Base-by-base conservation (phyloP, 2,888 invertebrate species). In the Stenodera caucasica region DNA sequence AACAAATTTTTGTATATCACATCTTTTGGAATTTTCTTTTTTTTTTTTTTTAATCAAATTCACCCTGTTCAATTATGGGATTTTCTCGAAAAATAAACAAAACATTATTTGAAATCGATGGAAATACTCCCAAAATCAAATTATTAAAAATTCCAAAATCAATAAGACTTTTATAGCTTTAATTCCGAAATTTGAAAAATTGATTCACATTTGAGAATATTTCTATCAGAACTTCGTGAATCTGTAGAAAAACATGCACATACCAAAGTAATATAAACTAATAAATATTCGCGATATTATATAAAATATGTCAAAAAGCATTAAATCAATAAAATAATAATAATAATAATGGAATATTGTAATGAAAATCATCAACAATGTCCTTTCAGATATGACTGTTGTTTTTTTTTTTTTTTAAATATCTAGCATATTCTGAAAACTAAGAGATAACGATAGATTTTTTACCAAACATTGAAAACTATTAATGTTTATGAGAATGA, bases 341-440 rank as follows among this genome's bases (percentile, higher is more conserved):
- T 54, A 55, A 58, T 66, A 61, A 61, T 61, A 64, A 60, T 54
- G 58, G 57, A 62, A 54, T 56, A 62, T 54, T 61, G 60, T 51
- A 53, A 15, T 32, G 3, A 53, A 35, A 35, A 53, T 18, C 21
- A 18, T 12, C 5, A 53, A 35, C 35, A 33, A 53, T 12, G 33
- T 32, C 51, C 14, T 45, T 23, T 21, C 23, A 45, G 23, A 23
- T 4, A 45, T 45, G 45, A 23, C 9, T 45, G 45, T 45, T 23
- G 23, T 45, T 6, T 58, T 58, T 55, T 52, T 62, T 57, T 60
- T 35, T 56, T 65, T 57, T 74, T 75, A 78, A 66, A 78, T 77
- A 70, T 79, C 77, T 68, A 78, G 75, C 74, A 78, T 77, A 66
- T 72, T 78, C 75, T 76, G 78, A 75, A 77, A 79, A 77, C 78